phyloP scores from a whole-genome alignment of 2,888 invertebrate species.

The Leucozona laternaria region DNA sequence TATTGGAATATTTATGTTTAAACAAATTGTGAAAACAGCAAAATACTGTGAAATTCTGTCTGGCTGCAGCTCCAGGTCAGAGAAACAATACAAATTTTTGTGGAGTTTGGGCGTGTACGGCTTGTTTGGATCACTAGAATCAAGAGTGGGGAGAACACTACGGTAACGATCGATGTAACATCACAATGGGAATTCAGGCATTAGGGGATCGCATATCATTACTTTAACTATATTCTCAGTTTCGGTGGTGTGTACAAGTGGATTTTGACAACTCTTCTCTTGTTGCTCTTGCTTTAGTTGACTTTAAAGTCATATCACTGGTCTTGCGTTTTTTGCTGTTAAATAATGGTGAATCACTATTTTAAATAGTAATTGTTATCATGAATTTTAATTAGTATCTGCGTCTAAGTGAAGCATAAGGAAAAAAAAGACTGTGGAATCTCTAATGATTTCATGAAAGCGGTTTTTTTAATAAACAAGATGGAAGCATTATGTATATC shows the following conservation, averaged over 20 bases:
- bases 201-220: slow-evolving; percentile 29
- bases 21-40: neutral
- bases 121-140: slow-evolving; percentile 68
- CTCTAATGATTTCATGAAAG: neutral
- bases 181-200: neutral
- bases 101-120: slow-evolving; percentile 71
- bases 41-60: neutral
- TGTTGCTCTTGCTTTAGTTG: slow-evolving; percentile 33
- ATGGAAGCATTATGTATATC: neutral
- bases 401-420: neutral
- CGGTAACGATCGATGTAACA: slow-evolving; percentile 71
- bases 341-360: neutral
- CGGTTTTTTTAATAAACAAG: slow-evolving; percentile 4
- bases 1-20: neutral
- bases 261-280: slow-evolving; percentile 33
- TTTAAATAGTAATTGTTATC: slow-evolving; percentile 14
- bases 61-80: neutral
- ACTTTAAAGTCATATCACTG: neutral
- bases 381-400: neutral
- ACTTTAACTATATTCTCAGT: neutral
- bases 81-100: slow-evolving; percentile 36
- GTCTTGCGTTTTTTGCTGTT: neutral
- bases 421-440: neutral
- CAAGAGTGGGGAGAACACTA: slow-evolving; percentile 65
- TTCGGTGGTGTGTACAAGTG: slow-evolving; percentile 15